Evolutionary conservation across 2,113 vertebrate genomes (phyloP).

Genomic region (Megaceryle maxima): DNA sequence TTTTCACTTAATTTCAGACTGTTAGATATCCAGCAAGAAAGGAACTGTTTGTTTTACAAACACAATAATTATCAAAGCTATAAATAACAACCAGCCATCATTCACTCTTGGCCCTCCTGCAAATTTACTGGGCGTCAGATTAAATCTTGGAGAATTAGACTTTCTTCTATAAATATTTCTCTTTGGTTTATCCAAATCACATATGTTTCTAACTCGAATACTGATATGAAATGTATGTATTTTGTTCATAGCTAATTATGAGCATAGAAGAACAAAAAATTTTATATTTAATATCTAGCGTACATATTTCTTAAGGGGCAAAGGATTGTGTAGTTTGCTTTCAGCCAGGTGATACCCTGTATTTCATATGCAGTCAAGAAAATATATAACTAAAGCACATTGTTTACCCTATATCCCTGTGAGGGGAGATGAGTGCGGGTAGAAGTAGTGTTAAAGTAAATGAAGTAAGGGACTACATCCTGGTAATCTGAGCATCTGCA

Average conservation of each 20-base stretch:
- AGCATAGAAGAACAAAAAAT: not conserved
- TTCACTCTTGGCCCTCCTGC: not conserved
- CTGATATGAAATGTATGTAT: not conserved
- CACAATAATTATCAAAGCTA: conserved; percentile 24
- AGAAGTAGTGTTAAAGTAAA: not conserved
- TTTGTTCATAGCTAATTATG: not conserved
- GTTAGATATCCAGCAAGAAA: conserved; percentile 15
- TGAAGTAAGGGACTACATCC: not conserved
- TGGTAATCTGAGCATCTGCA: not conserved
- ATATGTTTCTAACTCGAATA: not conserved
- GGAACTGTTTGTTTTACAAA: conserved; percentile 1
- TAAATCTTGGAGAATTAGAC: not conserved
- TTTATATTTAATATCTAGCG: not conserved
- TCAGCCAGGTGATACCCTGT: not conserved
- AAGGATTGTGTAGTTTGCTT: not conserved
- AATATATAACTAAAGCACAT: not conserved
- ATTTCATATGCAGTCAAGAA: not conserved
- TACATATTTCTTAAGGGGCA: not conserved
- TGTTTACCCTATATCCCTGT: not conserved
- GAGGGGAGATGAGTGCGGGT: not conserved
- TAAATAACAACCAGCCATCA: not conserved
- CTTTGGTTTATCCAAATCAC: not conserved
- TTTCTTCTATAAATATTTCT: not conserved
- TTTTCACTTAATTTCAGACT: not conserved
- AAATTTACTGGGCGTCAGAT: not conserved